These are phyloP conservation scores for Procapra przewalskii DNA, from an alignment of 2,113 vertebrate genomes.

Conservation along the genomic window DNA sequence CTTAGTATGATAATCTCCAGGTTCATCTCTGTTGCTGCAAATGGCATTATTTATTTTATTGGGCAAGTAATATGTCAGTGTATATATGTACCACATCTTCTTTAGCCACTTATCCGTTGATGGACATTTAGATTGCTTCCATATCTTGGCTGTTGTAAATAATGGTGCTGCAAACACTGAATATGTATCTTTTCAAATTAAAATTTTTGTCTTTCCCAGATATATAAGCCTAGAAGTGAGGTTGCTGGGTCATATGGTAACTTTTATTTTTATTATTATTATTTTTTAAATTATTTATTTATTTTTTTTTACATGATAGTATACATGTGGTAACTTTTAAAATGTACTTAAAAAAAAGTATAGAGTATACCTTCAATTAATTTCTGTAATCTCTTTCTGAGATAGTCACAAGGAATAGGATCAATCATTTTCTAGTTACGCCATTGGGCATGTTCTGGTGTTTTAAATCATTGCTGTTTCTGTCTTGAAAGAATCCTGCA, in stretches of 20 bases:
- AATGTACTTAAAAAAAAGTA: not conserved
- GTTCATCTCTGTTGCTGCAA: not conserved
- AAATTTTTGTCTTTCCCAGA: not conserved
- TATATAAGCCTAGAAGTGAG: not conserved
- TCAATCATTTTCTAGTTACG: not conserved
- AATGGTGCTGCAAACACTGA: not conserved
- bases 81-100: not conserved
- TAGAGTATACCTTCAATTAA: not conserved
- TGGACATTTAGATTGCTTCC: not conserved
- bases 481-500: not conserved
- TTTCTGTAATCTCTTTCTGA: not conserved
- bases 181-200: not conserved
- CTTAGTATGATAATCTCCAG: not conserved
- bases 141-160: not conserved
- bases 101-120: not conserved
- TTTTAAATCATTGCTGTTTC: not conserved
- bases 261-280: not conserved
- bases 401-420: not conserved
- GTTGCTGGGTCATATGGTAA: not conserved
- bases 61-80: not conserved
- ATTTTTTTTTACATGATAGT: too few relatives aligned
- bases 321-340: not conserved
- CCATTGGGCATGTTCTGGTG: not conserved
- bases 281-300: too few relatives aligned
- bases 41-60: not conserved